Conservation (phyloP, 2,113 vertebrate genomes). For the Oncorhynchus clarkii region DNA sequence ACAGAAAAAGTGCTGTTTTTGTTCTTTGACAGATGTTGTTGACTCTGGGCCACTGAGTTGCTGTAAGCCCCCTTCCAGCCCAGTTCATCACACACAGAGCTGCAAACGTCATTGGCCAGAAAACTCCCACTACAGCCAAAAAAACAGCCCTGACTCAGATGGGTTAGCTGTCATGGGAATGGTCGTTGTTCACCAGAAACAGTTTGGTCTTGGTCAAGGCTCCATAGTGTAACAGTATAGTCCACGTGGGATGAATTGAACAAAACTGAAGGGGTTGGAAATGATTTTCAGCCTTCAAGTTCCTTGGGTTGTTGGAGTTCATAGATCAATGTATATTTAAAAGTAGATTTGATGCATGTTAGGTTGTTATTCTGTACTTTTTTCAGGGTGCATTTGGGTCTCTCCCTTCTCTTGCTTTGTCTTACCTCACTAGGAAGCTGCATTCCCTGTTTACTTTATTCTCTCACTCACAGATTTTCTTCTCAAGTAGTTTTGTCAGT, state of each 20-base stretch:
- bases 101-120: neutral
- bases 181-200: neutral
- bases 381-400: too few relatives aligned
- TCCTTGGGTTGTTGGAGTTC: neutral
- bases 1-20: neutral
- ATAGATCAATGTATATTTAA: neutral
- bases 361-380: too few relatives aligned
- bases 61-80: neutral
- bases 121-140: neutral
- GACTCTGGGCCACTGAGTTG: neutral
- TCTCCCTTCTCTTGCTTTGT: too few relatives aligned
- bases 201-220: neutral
- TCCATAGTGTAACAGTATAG: neutral
- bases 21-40: neutral
- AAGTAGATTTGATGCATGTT: too few relatives aligned
- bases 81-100: too few relatives aligned
- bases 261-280: neutral
- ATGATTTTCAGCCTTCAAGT: neutral
- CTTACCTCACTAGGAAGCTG: too few relatives aligned
- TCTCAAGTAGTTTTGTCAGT: neutral
- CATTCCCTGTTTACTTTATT: too few relatives aligned
- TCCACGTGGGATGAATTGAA: neutral
- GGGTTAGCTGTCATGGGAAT: neutral
- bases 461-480: neutral
- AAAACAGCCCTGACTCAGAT: neutral